Evolutionary conservation across 2,888 invertebrate genomes (phyloP).

Genomic region (Callosobruchus maculatus): DNA sequence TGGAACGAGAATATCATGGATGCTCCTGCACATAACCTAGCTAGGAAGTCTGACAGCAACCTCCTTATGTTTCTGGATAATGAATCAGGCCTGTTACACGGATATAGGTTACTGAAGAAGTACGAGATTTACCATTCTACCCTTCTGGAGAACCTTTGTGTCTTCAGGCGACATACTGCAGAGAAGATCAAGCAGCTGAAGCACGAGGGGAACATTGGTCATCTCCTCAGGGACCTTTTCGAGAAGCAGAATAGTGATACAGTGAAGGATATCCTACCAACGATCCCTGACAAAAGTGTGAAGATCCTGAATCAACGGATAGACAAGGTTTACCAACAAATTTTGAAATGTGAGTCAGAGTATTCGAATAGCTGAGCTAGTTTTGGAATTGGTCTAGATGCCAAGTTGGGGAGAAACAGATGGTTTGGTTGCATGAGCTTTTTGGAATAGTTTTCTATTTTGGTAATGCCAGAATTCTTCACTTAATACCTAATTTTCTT

Average conservation of each 20-base stretch:
- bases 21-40: conserved; percentile 83
- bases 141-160: conserved; percentile 74
- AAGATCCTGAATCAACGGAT: conserved; percentile 77
- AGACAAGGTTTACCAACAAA: conserved; percentile 71
- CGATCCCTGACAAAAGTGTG: conserved; percentile 76
- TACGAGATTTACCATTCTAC: conserved; percentile 78
- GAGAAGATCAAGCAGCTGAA: conserved; percentile 61
- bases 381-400: too few relatives aligned
- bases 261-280: conserved; percentile 70
- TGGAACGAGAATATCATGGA: conserved; percentile 90
- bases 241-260: conserved; percentile 62
- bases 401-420: conserved; percentile 1
- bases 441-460: background rate
- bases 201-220: conserved; percentile 59
- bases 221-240: conserved; percentile 61
- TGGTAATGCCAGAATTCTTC: too few relatives aligned
- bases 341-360: conserved; percentile 66
- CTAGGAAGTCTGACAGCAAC: conserved; percentile 65
- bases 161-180: conserved; percentile 72
- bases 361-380: conserved; percentile 29
- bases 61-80: conserved; percentile 79
- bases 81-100: conserved; percentile 80
- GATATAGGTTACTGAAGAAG: conserved; percentile 79
- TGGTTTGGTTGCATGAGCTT: conserved; percentile 1
- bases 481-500: too few relatives aligned